Base-by-base conservation (phyloP, 2,888 invertebrate species). In the Malthinus flaveolus region DNA sequence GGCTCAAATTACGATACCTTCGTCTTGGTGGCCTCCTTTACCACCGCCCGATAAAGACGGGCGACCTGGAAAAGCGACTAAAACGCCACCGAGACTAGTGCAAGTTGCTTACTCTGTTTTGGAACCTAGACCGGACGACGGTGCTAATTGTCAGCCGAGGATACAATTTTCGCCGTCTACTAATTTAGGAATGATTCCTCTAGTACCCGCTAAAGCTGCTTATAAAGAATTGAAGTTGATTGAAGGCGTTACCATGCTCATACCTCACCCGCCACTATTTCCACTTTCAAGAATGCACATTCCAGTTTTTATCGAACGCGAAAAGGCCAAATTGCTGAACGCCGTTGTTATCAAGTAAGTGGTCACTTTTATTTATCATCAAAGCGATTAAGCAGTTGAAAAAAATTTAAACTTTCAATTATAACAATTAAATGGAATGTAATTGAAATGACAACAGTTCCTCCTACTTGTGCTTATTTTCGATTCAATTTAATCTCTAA, bases 211-310 rank as follows among this genome's bases (percentile, higher is more conserved):
- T 37, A 86, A 88, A 49, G 88, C 90, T 9, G 87, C 90, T 1
- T 95, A 93, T 75, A 88, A 93, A 69, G 93, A 95, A 74, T 83
- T 94, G 54, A 87, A 90, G 60, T 87, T 93, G 45, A 90, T 90
- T 67, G 93, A 95, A 60, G 88, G 90, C 57, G 83, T 96, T 15
- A 90, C 92, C 1, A 87, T 97, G 66, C 81, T 95, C 56, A 83
- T 96, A 51, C 96, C 97, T 0, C 90, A 94, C 72, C 90, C 91
- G 49, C 91, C 94, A 0, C 83, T 96, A 10, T 95, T 93, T 79
- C 95, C 96, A 2, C 87, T 92, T 73, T 92, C 95, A 32, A 87
- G 91, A 71, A 84, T 97, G 68, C 93, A 96, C 78, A 87, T 96
- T 15, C 95, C 96, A 1, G 94, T 95, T 32, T 93, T 94, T 72